A percentile compares a stretch with the other conserved stretches of the same genome.
Conservation (phyloP, 2,113 vertebrate species). For the Nyctibius bracteatus region DNA sequence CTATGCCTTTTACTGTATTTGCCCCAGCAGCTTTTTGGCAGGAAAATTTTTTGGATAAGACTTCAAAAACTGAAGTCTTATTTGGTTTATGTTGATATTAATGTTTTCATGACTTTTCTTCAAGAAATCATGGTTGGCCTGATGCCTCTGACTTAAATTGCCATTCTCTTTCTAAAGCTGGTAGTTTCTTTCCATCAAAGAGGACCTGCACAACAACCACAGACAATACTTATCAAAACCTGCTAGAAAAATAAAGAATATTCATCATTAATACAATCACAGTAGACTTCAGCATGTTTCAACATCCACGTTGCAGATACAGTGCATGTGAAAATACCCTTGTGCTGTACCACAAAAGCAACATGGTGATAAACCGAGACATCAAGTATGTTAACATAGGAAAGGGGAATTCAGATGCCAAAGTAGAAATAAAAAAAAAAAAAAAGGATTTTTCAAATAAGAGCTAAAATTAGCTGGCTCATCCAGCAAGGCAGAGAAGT, state of each 20-base stretch:
- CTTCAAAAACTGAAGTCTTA: not conserved
- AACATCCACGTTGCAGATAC: not conserved
- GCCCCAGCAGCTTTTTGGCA: conserved; percentile 27
- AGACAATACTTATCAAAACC: not conserved
- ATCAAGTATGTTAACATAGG: not conserved
- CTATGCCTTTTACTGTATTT: conserved; percentile 1
- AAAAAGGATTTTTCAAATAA: not conserved
- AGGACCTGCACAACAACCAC: not conserved
- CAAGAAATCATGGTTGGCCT: not conserved
- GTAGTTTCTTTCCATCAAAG: not conserved
- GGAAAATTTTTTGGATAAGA: not conserved
- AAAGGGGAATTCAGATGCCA: not conserved
- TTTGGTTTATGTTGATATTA: conserved; percentile 4
- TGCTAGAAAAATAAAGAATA: not conserved
- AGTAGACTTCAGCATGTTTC: not conserved
- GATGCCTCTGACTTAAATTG: not conserved
- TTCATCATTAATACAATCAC: not conserved
- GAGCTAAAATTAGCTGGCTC: not conserved
- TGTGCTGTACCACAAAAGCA: not conserved
- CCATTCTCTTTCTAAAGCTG: not conserved
- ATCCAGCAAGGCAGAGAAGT: not conserved
- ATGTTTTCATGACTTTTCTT: not conserved
- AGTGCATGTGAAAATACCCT: not conserved
- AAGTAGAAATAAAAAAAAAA: not conserved
- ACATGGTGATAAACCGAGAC: not conserved